phyloP scores from a whole-genome alignment of 2,888 invertebrate species.

The Pandemis corylana region DNA sequence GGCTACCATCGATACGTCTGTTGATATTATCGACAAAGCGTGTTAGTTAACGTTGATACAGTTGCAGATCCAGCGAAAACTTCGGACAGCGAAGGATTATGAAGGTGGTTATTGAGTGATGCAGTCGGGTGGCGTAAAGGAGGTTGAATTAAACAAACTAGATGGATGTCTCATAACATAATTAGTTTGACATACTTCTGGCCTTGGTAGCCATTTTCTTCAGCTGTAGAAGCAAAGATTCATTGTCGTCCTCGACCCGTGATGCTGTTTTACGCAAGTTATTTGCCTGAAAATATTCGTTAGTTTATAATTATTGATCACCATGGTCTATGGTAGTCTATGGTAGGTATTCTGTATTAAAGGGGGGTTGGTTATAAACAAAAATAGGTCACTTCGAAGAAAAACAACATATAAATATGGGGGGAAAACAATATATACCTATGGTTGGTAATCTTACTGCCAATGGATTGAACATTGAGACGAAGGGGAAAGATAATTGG shows the following conservation, averaged over 20 bases:
- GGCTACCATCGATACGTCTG: slow-evolving; percentile 80
- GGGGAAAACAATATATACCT: slow-evolving; percentile 71
- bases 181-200: slow-evolving; percentile 88
- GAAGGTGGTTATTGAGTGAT: slow-evolving; percentile 47
- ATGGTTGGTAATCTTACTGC: slow-evolving; percentile 79
- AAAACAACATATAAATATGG: slow-evolving; percentile 51
- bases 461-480: slow-evolving; percentile 78
- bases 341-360: slow-evolving; percentile 40
- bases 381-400: slow-evolving; percentile 57
- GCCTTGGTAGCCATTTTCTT: slow-evolving; percentile 97
- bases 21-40: slow-evolving; percentile 60
- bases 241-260: slow-evolving; percentile 98
- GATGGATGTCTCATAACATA: slow-evolving; percentile 70
- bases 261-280: slow-evolving; percentile 95
- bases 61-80: slow-evolving; percentile 52
- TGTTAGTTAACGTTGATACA: slow-evolving; percentile 71
- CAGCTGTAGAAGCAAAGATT: slow-evolving; percentile 96
- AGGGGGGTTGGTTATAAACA: slow-evolving; percentile 50
- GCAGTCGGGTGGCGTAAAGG: slow-evolving; percentile 43
- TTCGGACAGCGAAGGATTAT: slow-evolving; percentile 50
- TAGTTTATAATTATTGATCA: slow-evolving; percentile 64
- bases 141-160: slow-evolving; percentile 64
- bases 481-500: slow-evolving; percentile 70
- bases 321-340: slow-evolving; percentile 48
- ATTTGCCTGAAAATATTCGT: slow-evolving; percentile 89